Percentiles rank a stretch among this genome's conserved stretches.
Evolutionary conservation across 2,888 invertebrate genomes (phyloP).

Genomic region (Erannis defoliaria): DNA sequence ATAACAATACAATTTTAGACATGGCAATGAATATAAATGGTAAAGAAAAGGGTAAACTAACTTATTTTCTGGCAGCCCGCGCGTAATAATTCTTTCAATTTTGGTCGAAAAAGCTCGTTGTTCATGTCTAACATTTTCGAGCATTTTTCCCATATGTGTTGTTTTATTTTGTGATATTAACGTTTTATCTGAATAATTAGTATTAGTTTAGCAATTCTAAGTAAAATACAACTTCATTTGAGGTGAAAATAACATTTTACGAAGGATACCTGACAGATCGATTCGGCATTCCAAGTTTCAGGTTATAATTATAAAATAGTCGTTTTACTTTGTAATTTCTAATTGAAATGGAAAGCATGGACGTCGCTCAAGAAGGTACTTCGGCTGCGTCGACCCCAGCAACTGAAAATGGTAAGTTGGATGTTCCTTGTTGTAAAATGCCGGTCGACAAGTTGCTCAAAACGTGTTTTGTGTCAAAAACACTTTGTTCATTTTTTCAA

Average conservation of each 20-base stretch:
- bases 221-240: slow-evolving; percentile 18
- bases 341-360: slow-evolving; percentile 83
- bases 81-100: slow-evolving; percentile 57
- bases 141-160: slow-evolving; percentile 56
- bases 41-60: neutral
- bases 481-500: slow-evolving; percentile 40
- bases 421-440: slow-evolving; percentile 26
- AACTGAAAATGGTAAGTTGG: slow-evolving; percentile 78
- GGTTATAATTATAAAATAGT: slow-evolving; percentile 71
- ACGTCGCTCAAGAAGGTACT: slow-evolving; percentile 79
- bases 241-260: slow-evolving; percentile 37
- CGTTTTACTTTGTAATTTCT: slow-evolving; percentile 58
- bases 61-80: slow-evolving; percentile 49
- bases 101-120: slow-evolving; percentile 65
- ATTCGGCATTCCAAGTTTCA: slow-evolving; percentile 75
- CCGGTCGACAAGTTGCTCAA: slow-evolving; percentile 50
- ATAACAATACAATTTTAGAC: neutral
- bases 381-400: slow-evolving; percentile 76
- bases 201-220: slow-evolving; percentile 27
- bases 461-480: slow-evolving; percentile 71
- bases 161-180: slow-evolving; percentile 57
- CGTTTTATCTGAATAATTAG: slow-evolving; percentile 46
- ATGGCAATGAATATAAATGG: neutral
- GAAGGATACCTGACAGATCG: slow-evolving; percentile 68
- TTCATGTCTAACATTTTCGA: slow-evolving; percentile 56